Conservation (phyloP, 2,113 vertebrate species). For the Gnathonemus longibarbis region DNA sequence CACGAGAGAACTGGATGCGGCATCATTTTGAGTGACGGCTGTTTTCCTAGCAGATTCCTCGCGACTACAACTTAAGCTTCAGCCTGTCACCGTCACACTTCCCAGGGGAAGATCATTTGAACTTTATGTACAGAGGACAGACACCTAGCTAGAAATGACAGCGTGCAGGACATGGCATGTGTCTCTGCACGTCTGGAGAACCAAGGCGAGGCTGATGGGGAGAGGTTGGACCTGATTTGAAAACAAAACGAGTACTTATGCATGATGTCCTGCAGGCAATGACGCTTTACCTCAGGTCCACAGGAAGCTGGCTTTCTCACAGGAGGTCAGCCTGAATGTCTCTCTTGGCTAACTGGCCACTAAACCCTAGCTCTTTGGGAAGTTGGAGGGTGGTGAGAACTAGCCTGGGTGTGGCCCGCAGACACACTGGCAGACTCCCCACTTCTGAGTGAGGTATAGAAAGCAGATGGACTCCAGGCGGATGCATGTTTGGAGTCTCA, state of each 20-base stretch:
- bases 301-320: constrained; percentile 2
- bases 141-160: background rate
- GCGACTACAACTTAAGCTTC: constrained; percentile 21
- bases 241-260: background rate
- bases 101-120: background rate
- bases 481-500: background rate
- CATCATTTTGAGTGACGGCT: background rate
- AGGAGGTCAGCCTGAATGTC: background rate
- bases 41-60: constrained; percentile 5
- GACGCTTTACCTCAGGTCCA: background rate
- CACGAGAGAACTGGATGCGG: background rate
- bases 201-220: background rate
- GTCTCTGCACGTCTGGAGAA: background rate
- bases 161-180: background rate
- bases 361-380: background rate
- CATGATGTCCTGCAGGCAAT: background rate
- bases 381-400: background rate
- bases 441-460: background rate
- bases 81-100: constrained; percentile 17
- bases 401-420: background rate
- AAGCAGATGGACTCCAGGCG: background rate
- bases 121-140: background rate
- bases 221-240: background rate
- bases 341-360: background rate
- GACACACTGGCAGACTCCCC: background rate